Evolutionary conservation across 2,797 vertebrate species (phyloP).

Genomic region (Onychomys torridus): DNA sequence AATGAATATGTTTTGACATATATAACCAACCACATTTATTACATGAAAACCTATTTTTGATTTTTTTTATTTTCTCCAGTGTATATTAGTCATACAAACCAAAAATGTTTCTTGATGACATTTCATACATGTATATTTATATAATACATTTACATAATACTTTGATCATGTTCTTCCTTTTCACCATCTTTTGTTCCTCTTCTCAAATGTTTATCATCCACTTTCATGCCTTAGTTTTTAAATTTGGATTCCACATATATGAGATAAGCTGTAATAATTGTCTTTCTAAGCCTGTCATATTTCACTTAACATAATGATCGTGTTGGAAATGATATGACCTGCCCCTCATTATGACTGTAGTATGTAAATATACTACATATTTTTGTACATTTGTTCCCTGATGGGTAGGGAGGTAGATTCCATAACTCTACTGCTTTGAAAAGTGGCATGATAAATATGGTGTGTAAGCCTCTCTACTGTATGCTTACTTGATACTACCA

Average conservation of each 20-base stretch:
- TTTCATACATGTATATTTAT: too few relatives aligned
- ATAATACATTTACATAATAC: neutral
- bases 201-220: neutral
- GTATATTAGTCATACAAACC: neutral
- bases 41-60: neutral
- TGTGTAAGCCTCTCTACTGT: too few relatives aligned
- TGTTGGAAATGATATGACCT: neutral
- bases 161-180: neutral
- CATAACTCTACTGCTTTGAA: neutral
- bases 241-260: neutral
- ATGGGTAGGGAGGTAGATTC: neutral
- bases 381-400: too few relatives aligned
- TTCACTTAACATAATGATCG: neutral
- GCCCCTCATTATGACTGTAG: neutral
- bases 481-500: neutral
- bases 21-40: neutral
- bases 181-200: neutral
- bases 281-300: neutral
- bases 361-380: neutral
- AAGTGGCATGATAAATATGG: neutral
- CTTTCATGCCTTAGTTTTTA: neutral
- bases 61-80: neutral
- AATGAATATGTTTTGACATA: neutral
- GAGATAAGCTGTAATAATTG: neutral
- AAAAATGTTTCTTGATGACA: neutral